These are phyloP conservation scores for Platichthys stellatus DNA, from an alignment of 2,113 vertebrate species.

Conservation along the genomic window DNA sequence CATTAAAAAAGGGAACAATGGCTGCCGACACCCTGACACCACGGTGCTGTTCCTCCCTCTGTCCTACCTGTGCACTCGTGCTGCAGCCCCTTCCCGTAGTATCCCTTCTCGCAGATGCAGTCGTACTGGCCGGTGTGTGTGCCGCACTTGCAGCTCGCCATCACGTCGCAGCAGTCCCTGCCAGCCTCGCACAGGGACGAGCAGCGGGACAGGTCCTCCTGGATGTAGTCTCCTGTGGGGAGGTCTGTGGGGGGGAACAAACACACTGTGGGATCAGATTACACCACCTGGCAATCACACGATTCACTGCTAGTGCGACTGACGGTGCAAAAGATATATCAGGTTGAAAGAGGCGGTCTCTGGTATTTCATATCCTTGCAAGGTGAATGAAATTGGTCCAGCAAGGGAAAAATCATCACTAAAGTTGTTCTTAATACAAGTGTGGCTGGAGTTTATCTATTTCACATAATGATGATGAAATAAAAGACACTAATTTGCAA, in stretches of 20 bases:
- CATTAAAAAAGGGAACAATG: not conserved
- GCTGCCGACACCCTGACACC: no score
- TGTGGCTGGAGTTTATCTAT: not conserved
- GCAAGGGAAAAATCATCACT: not conserved
- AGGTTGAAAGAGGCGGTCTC: no score
- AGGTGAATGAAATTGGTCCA: no score
- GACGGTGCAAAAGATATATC: no score
- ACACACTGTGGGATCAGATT: slow-evolving; percentile 3
- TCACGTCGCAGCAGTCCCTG: slow-evolving; percentile 92
- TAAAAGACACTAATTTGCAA: not conserved
- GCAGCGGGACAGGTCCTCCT: slow-evolving; percentile 90
- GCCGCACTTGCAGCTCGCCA: slow-evolving; percentile 98
- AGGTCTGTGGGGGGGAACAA: slow-evolving; percentile 83
- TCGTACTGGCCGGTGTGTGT: slow-evolving; percentile 98
- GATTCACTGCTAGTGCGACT: not conserved
- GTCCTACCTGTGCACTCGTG: slow-evolving; percentile 91
- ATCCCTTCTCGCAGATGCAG: slow-evolving; percentile 95
- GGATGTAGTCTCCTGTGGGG: slow-evolving; percentile 94
- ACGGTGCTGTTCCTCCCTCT: not conserved
- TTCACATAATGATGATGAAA: not conserved
- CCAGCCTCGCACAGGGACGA: slow-evolving; percentile 89
- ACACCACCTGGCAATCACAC: not conserved
- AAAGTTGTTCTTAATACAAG: not conserved
- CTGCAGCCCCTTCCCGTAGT: slow-evolving; percentile 94
- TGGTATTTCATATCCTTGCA: no score